Percentiles rank a stretch among this genome's conserved stretches.
phyloP scores from a whole-genome alignment of 2,797 vertebrate genomes.

The Pangasius macronema region DNA sequence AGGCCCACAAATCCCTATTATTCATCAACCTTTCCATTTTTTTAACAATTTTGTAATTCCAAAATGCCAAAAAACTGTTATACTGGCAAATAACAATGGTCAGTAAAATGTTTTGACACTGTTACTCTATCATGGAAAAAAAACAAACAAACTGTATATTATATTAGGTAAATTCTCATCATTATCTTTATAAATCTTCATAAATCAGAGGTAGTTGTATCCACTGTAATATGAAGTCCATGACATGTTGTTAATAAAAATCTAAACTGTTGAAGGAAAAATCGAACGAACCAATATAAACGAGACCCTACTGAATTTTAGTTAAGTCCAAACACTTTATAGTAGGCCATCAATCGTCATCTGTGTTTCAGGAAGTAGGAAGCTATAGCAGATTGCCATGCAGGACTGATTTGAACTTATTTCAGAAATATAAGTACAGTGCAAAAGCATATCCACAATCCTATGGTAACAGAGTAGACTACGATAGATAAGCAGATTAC shows the following conservation, averaged over 20 bases:
- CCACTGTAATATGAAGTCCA: background rate
- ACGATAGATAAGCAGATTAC: background rate
- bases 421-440: background rate
- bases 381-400: background rate
- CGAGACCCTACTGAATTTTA: background rate
- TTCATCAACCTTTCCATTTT: background rate
- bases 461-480: background rate
- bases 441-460: background rate
- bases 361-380: background rate
- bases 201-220: background rate
- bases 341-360: background rate
- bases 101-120: background rate
- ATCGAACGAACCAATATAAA: background rate
- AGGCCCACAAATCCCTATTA: background rate
- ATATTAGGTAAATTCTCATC: background rate
- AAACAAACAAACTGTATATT: background rate
- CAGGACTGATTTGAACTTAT: background rate
- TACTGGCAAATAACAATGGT: background rate
- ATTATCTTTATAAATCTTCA: background rate
- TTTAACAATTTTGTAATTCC: background rate
- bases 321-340: background rate
- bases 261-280: background rate
- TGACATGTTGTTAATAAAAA: background rate
- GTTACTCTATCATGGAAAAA: background rate
- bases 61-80: background rate